Conservation (phyloP, 2,113 vertebrate species). For the Pelodiscus sinensis region DNA sequence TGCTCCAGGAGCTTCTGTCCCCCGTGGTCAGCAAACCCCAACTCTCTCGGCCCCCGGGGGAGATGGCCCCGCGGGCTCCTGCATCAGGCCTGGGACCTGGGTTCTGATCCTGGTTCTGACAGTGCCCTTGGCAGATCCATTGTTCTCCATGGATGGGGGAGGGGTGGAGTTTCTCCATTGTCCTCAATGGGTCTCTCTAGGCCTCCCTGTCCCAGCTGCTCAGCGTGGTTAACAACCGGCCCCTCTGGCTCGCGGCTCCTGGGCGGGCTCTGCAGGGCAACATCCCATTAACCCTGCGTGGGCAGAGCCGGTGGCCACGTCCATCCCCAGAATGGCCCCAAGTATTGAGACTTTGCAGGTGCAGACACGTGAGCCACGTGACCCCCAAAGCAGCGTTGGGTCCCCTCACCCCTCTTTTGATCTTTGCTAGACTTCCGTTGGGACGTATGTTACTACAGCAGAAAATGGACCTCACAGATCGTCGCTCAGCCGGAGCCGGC, state of each 20-base stretch:
- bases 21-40: background rate
- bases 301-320: background rate
- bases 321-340: background rate
- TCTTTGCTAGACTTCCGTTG: background rate
- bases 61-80: background rate
- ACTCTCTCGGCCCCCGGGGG: background rate
- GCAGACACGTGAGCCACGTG: background rate
- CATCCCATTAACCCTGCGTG: accelerated
- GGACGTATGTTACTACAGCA: accelerated
- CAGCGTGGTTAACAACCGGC: background rate
- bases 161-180: too few relatives aligned
- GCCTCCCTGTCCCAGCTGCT: background rate
- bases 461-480: accelerated
- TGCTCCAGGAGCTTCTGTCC: background rate
- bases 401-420: background rate
- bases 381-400: too few relatives aligned
- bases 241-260: background rate
- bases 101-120: background rate
- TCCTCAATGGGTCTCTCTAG: background rate
- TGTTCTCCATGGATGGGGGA: background rate
- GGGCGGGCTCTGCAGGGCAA: background rate
- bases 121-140: background rate
- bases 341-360: background rate
- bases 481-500: accelerated
- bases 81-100: background rate